Evolutionary conservation across 2,888 invertebrate species (phyloP).

Genomic region (Drosophila pullipes): DNA sequence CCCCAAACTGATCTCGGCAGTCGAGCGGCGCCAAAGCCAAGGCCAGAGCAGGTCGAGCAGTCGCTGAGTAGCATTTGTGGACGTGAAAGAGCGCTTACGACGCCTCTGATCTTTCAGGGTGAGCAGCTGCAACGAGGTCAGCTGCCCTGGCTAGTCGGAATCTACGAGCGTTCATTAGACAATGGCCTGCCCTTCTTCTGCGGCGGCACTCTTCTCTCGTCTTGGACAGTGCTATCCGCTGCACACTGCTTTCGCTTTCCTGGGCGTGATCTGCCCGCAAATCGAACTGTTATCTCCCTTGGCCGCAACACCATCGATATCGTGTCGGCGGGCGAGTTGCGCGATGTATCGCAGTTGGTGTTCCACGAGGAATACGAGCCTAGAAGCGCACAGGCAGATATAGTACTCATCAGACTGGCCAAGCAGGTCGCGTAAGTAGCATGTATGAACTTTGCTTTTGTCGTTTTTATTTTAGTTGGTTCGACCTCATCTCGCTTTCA

Average conservation of each 20-base stretch:
- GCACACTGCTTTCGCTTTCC: constrained; percentile 85
- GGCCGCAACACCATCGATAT: constrained; percentile 84
- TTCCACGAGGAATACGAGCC: constrained; percentile 85
- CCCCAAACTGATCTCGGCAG: not conserved
- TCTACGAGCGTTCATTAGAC: constrained; percentile 85
- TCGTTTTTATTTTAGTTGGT: not conserved
- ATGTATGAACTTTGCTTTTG: not conserved
- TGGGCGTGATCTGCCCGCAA: constrained; percentile 54
- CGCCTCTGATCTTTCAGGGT: constrained; percentile 71
- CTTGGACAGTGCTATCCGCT: constrained; percentile 80
- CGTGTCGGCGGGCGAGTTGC: constrained; percentile 50
- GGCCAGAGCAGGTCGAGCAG: not conserved
- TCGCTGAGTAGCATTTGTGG: constrained; percentile 61
- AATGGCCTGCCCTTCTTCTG: constrained; percentile 83
- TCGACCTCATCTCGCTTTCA: constrained; percentile 21
- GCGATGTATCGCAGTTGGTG: constrained; percentile 70
- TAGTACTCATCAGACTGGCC: constrained; percentile 85
- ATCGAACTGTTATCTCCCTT: constrained; percentile 80
- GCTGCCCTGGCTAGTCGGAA: constrained; percentile 89
- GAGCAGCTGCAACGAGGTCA: constrained; percentile 85
- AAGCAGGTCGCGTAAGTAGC: constrained; percentile 66
- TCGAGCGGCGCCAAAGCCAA: not conserved
- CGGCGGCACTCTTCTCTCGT: constrained; percentile 80
- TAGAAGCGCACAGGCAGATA: constrained; percentile 85
- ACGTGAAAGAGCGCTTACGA: constrained; percentile 44